Conservation (phyloP, 2,113 vertebrate genomes). For the Mus pahari region DNA sequence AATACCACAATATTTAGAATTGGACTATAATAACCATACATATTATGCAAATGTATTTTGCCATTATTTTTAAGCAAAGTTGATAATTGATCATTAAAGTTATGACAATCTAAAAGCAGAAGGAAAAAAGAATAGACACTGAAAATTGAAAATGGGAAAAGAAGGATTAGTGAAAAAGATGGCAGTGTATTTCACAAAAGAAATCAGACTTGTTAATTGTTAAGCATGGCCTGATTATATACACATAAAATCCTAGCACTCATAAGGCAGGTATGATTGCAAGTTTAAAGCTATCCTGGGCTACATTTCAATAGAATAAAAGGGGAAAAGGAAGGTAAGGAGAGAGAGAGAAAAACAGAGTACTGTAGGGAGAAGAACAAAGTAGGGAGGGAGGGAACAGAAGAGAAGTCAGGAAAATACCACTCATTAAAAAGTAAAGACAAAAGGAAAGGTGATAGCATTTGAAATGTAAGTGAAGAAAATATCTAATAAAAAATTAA, state of each 20-base stretch:
- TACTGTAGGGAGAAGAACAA: not conserved
- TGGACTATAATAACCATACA: not conserved
- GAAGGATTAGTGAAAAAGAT: not conserved
- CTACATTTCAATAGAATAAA: not conserved
- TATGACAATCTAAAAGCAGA: not conserved
- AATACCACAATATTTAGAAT: not conserved
- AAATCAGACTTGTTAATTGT: not conserved
- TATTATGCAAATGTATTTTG: not conserved
- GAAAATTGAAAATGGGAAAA: not conserved
- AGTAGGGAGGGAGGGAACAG: not conserved
- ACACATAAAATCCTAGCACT: not conserved
- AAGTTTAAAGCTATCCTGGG: not conserved
- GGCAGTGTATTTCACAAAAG: not conserved
- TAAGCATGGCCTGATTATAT: no score
- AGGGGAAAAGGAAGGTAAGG: not conserved
- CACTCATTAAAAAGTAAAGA: not conserved
- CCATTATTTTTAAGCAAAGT: conserved; percentile 15
- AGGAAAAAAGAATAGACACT: not conserved
- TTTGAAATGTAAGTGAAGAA: no score
- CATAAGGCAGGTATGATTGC: not conserved
- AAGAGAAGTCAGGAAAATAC: not conserved
- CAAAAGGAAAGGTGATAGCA: no score
- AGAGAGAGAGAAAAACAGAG: not conserved
- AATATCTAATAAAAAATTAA: no score
- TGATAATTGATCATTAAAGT: not conserved